Base-by-base conservation (phyloP, 2,113 vertebrate genomes). In the Tetraodon nigroviridis region DNA sequence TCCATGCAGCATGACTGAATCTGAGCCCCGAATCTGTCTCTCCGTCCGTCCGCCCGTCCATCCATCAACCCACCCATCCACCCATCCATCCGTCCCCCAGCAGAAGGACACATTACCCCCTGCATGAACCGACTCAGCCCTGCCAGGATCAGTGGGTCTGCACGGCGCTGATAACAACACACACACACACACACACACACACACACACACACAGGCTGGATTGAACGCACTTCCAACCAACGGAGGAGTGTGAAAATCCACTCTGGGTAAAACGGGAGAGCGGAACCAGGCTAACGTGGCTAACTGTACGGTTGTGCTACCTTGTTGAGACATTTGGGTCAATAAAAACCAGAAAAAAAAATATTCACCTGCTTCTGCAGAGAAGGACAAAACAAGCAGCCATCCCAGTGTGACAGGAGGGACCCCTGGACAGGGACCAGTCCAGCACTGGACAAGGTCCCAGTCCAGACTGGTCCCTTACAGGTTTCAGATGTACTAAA, bases 51-150 rank as follows among this genome's bases (percentile, higher is more conserved):
- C n/a, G n/a, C n/a, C n/a, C n/a, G n/a, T n/a, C n/a, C n/a, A n/a
- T n/a, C n/a, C n/a, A n/a, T n/a, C n/a, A n/a, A n/a, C n/a, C n/a
- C n/a, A n/a, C n/a, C n/a, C n/a, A n/a, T n/a, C n/a, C n/a, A n/a
- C n/a, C n/a, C n/a, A n/a, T n/a, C n/a, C n/a, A n/a, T 46, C 21
- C 47, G 37, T 50, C 11, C 51, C 47, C 51, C 47, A 55, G 58
- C 70, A 77, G 74, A 56, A 73, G 72, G 77, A 69, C 78, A 78
- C 81, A 83, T 78, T 84, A 79, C 55, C 78, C 78, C 49, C 70
- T 79, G 61, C 42, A 24, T 84, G 81, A 84, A 81, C 78, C 58
- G 55, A 37, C 69, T 67, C 47, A 55, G 75, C 70, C 64, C 61
- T 76, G 78, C 81, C 78, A 81, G 78, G 64, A 76, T 74, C 73